Percentiles rank a stretch among this genome's conserved stretches.
Conservation (phyloP, 2,797 vertebrate species). For the Pantherophis vulpinus region DNA sequence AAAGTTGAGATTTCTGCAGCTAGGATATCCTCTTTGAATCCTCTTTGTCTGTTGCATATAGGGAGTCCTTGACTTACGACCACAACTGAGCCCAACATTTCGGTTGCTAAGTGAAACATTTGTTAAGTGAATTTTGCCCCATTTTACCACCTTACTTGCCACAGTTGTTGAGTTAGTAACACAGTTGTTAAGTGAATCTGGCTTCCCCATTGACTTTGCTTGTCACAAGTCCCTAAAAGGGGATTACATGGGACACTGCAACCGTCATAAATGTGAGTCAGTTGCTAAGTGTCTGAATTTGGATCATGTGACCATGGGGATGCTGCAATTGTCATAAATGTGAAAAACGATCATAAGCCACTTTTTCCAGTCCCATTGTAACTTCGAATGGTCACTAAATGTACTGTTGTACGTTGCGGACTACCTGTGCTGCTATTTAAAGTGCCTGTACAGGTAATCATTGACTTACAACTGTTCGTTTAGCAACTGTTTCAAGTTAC, state of each 20-base stretch:
- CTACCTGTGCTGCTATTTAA: neutral
- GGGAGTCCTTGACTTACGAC: neutral
- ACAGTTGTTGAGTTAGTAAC: neutral
- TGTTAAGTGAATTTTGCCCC: neutral
- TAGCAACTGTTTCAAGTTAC: neutral
- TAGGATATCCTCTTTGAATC: neutral
- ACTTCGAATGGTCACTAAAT: neutral
- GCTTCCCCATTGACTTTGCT: neutral
- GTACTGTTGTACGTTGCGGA: neutral
- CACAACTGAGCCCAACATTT: neutral
- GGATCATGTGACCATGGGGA: too few species aligned
- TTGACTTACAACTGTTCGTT: neutral
- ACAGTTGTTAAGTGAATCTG: neutral
- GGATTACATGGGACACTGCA: neutral
- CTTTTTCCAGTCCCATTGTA: neutral
- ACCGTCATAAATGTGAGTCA: neutral
- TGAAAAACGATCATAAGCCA: neutral
- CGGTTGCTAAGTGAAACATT: neutral
- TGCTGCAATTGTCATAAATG: neutral
- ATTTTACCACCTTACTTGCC: neutral
- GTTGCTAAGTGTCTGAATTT: too few species aligned
- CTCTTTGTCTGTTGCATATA: neutral
- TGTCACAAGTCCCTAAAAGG: neutral
- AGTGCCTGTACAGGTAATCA: neutral
- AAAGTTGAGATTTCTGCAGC: neutral